Conservation (phyloP, 1,140 invertebrate genomes). For the Brachionus rubens region DNA sequence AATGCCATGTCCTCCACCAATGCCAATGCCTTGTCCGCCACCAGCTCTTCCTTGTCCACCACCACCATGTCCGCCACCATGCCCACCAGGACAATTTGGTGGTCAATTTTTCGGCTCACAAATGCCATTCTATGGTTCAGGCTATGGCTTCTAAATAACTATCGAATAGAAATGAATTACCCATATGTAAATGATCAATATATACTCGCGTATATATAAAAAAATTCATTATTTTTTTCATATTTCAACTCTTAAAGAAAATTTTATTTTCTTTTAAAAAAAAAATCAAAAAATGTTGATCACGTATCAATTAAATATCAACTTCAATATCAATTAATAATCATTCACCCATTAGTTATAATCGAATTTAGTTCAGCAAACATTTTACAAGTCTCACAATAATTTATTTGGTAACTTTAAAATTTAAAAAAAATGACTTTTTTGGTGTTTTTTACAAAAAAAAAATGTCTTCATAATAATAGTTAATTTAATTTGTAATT, state of each 20-base stretch:
- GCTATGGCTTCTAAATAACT: conserved; percentile 18
- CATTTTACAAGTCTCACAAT: too few species aligned
- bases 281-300: too few species aligned
- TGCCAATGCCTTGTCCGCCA: conserved; percentile 1
- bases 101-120: not conserved
- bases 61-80: not conserved
- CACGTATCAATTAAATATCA: too few species aligned
- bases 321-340: too few species aligned
- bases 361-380: too few species aligned
- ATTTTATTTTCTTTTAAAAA: too few species aligned
- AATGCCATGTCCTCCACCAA: not conserved
- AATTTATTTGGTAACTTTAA: too few species aligned
- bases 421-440: too few species aligned
- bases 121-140: conserved; percentile 7
- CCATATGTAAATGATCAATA: conserved; percentile 21
- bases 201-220: conserved; percentile 31
- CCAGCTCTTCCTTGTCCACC: not conserved
- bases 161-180: not conserved
- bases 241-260: not conserved
- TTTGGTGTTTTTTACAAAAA: too few species aligned
- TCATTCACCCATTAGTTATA: too few species aligned
- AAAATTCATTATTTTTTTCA: not conserved
- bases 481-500: too few species aligned
- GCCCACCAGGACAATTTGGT: not conserved
- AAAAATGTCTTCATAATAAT: too few species aligned